Evolutionary conservation across 2,888 invertebrate genomes (phyloP), one percentile per base, ranked within the genome.

Genomic region (Ennomos quercinarius): DNA sequence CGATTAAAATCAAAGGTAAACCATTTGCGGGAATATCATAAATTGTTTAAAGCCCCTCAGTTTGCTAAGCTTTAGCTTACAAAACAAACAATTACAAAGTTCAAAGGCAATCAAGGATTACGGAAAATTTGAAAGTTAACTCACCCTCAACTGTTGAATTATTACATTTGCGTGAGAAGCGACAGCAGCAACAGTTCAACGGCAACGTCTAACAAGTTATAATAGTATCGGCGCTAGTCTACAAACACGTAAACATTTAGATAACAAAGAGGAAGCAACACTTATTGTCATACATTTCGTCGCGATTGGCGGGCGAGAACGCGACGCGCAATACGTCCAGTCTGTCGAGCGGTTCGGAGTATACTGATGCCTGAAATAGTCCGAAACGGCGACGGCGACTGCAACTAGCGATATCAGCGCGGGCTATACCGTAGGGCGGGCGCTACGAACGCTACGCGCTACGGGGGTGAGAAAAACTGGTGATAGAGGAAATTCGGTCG

Each of bases 251-350:
- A 77, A 84, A 86, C 84, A 80, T 74, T 78, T 83, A 83, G 71
- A 81, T 83, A 86, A 82, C 81, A 86, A 84, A 86, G 81, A 87
- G 89, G 91, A 90, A 91, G 91, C 86, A 88, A 90, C 89, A 90
- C 86, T 92, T 92, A 92, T 92, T 92, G 92, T 92, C 92, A 91
- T 90, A 91, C 89, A 83, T 91, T 92, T 75, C 89, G 86, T 88
- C 86, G 85, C 87, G 86, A 79, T 74, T 68, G 68, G 71, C 71
- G 74, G 73, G 68, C 62, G 78, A 73, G 72, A 72, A 63, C 73
- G 80, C 82, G 76, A 72, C 76, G 79, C 78, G 80, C 80, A 72
- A 79, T 81, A 81, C 89, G 81, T 78, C 86, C 84, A 75, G 67
- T 76, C 78, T 77, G 72, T 64, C 67, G 68, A 69, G 80, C 76